phyloP scores from a whole-genome alignment of 2,888 invertebrate genomes.

The Dynastes hyllus region DNA sequence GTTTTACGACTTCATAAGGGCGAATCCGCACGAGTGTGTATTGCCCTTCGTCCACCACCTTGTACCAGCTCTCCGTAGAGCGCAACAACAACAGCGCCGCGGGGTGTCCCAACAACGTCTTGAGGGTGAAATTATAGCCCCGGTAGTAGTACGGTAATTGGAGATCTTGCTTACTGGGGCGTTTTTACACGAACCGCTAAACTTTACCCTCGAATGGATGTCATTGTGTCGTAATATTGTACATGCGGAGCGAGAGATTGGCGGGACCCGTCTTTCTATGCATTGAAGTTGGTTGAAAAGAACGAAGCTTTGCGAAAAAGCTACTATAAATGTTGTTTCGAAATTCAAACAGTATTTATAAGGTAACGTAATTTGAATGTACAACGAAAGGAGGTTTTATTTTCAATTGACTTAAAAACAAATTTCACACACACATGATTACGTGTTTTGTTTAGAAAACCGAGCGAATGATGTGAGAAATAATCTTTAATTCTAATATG shows the following conservation, averaged over 20 bases:
- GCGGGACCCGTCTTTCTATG: not conserved
- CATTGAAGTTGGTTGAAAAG: no score
- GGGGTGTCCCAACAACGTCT: not conserved
- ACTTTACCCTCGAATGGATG: conserved; percentile 11
- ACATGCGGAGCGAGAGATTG: conserved; percentile 1
- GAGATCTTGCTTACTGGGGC: conserved; percentile 22
- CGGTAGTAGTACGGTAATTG: conserved; percentile 15
- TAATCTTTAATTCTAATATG: no score
- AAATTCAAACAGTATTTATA: no score
- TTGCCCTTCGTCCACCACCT: not conserved
- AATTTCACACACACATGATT: no score
- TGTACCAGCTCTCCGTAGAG: not conserved
- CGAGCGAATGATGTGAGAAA: no score
- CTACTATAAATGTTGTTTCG: no score
- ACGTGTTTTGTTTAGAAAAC: no score
- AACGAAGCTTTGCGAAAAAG: no score
- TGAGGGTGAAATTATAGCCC: conserved; percentile 19
- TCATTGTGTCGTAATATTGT: conserved; percentile 14
- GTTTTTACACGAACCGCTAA: conserved; percentile 16
- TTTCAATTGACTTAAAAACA: no score
- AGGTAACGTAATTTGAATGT: no score
- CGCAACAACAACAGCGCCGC: not conserved
- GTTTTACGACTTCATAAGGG: conserved; percentile 18
- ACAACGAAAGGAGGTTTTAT: no score
- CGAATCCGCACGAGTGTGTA: not conserved